phyloP scores from a whole-genome alignment of 1,140 invertebrate genomes.

The Atta colombica region DNA sequence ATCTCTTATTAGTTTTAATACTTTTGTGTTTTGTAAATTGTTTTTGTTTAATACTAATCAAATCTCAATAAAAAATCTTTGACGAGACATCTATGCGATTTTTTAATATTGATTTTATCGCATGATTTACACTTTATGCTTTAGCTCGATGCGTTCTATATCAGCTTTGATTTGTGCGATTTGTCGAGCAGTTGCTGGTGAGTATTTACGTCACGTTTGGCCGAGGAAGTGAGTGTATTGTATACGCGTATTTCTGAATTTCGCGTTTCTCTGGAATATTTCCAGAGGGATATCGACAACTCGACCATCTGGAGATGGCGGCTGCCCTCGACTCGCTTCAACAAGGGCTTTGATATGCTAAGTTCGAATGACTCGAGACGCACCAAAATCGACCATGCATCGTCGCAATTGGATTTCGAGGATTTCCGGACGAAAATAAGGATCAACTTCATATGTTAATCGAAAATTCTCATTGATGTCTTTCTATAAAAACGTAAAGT shows the following conservation, averaged over 20 bases:
- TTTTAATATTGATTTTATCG: constrained; percentile 19
- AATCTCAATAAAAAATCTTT: not conserved
- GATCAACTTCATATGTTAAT: constrained; percentile 50
- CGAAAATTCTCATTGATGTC: constrained; percentile 64
- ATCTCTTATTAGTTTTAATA: not conserved
- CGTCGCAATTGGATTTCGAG: constrained; percentile 76
- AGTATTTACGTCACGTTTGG: constrained; percentile 69
- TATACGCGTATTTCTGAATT: constrained; percentile 75
- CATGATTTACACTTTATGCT: not conserved
- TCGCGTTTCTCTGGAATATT: constrained; percentile 79
- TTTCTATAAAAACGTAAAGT: not conserved
- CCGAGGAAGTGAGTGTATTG: constrained; percentile 26
- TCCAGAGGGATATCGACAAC: constrained; percentile 81
- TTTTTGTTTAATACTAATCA: not conserved
- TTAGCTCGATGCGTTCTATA: constrained; percentile 6
- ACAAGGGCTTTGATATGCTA: constrained; percentile 85
- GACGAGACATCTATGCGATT: not conserved
- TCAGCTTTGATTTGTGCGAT: constrained; percentile 44
- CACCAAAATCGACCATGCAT: constrained; percentile 77
- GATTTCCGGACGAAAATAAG: constrained; percentile 64
- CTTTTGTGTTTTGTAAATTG: not conserved
- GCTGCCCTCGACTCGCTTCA: constrained; percentile 67
- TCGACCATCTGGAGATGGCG: constrained; percentile 61
- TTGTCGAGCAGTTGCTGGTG: constrained; percentile 56
- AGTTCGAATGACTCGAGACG: constrained; percentile 81